A percentile compares a stretch with the other conserved stretches of the same genome.
phyloP scores from a whole-genome alignment of 2,113 vertebrate species.

The Sturnira hondurensis region DNA sequence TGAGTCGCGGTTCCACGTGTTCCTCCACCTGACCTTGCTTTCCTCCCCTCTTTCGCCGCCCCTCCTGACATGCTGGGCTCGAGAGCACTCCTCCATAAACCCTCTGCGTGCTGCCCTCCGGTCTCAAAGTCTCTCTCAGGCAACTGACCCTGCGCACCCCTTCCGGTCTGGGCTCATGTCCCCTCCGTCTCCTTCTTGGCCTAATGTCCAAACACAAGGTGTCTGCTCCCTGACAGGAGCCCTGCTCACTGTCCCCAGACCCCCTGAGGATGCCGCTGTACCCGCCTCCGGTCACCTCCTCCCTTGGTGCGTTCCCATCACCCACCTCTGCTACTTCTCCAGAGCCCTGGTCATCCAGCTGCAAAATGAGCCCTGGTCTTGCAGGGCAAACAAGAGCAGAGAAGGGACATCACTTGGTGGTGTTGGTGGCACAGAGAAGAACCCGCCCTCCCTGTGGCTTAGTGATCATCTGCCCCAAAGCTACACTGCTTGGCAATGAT shows the following conservation, averaged over 20 bases:
- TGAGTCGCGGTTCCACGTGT: rapidly evolving
- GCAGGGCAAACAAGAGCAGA: background rate
- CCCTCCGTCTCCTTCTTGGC: background rate
- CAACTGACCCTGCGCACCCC: too few relatives aligned
- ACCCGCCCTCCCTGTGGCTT: background rate
- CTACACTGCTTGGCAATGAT: background rate
- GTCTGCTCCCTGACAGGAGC: background rate
- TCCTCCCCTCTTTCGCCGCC: too few relatives aligned
- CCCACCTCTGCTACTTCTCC: background rate
- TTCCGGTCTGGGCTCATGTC: background rate
- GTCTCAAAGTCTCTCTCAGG: rapidly evolving
- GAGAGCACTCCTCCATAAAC: rapidly evolving
- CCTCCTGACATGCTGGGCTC: rapidly evolving
- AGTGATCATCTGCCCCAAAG: background rate
- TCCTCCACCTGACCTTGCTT: background rate
- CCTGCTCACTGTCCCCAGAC: background rate
- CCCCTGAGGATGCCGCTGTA: background rate
- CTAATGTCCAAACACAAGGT: background rate
- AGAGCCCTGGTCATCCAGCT: too few relatives aligned
- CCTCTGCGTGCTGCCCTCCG: rapidly evolving
- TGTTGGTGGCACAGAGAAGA: too few relatives aligned
- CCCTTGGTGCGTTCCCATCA: background rate
- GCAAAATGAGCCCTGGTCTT: background rate
- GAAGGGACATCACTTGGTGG: rapidly evolving
- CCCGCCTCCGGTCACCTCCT: background rate